Conservation (phyloP, 2,888 invertebrate genomes). For the Tachina fera region DNA sequence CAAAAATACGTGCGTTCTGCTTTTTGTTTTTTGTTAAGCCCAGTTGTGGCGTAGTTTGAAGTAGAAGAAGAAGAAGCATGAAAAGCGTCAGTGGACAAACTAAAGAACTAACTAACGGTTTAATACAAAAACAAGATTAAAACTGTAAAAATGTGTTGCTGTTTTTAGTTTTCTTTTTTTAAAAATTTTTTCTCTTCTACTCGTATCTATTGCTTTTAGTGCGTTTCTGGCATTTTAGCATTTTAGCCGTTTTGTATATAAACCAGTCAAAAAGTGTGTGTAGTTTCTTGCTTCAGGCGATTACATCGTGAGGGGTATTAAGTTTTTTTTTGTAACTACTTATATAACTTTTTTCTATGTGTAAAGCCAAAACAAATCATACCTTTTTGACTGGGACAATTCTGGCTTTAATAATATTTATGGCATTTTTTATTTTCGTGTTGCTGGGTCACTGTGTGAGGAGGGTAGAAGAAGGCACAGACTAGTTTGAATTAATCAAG, state of each 20-base stretch:
- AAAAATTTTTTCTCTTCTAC: neutral
- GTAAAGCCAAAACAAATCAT: conserved; percentile 55
- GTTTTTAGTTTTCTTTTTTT: conserved; percentile 29
- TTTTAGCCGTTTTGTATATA: conserved; percentile 33
- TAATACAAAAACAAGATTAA: conserved; percentile 69
- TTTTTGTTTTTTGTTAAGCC: neutral
- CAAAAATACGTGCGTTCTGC: conserved; percentile 49
- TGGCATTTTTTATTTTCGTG: conserved; percentile 7
- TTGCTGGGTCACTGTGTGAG: conserved; percentile 59
- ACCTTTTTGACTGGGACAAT: conserved; percentile 52
- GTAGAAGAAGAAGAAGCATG: neutral
- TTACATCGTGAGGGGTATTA: conserved; percentile 66
- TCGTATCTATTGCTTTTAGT: conserved; percentile 23
- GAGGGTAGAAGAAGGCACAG: neutral
- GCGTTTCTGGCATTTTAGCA: conserved; percentile 36
- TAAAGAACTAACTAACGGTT: conserved; percentile 65
- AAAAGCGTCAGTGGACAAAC: conserved; percentile 62
- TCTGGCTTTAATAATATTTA: conserved; percentile 46
- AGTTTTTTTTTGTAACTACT: neutral
- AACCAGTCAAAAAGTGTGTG: conserved; percentile 65
- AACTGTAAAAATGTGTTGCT: conserved; percentile 69
- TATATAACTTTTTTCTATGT: neutral
- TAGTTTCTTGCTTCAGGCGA: conserved; percentile 22
- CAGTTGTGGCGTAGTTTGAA: conserved; percentile 11
- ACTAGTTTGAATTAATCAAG: conserved; percentile 9